Evolutionary conservation across 1,140 invertebrate species (phyloP).

Genomic region (Trypoxylus dichotomus): DNA sequence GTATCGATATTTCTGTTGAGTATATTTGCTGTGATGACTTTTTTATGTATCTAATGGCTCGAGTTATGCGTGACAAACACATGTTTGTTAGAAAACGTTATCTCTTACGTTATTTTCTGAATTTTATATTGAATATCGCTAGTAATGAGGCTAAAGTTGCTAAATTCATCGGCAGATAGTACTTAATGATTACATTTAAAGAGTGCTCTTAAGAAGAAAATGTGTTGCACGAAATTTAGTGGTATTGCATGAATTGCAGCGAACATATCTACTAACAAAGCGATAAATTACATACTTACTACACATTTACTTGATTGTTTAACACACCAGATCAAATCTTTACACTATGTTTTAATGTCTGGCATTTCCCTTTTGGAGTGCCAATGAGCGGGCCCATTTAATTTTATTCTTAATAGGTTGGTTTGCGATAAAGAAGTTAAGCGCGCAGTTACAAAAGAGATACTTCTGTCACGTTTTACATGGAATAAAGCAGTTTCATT

Average conservation of each 20-base stretch:
- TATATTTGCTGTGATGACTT: no score
- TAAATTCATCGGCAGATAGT: no score
- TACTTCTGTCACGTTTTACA: constrained; percentile 14
- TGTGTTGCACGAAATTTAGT: not conserved
- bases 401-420: not conserved
- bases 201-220: not conserved
- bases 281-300: not conserved
- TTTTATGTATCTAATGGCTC: no score
- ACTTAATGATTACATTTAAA: no score
- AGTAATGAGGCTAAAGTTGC: no score
- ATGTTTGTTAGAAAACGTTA: no score
- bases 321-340: constrained; percentile 4
- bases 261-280: not conserved
- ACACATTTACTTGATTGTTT: constrained; percentile 6
- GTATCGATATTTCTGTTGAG: no score
- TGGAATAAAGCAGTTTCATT: not conserved
- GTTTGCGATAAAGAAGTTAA: constrained; percentile 1
- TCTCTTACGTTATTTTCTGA: no score
- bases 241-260: not conserved
- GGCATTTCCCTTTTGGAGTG: not conserved
- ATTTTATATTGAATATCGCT: no score
- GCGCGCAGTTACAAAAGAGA: not conserved
- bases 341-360: constrained; percentile 15
- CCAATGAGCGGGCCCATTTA: constrained; percentile 1
- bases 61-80: no score